phyloP scores from a whole-genome alignment of 2,888 invertebrate genomes.

The Oligia strigilis region DNA sequence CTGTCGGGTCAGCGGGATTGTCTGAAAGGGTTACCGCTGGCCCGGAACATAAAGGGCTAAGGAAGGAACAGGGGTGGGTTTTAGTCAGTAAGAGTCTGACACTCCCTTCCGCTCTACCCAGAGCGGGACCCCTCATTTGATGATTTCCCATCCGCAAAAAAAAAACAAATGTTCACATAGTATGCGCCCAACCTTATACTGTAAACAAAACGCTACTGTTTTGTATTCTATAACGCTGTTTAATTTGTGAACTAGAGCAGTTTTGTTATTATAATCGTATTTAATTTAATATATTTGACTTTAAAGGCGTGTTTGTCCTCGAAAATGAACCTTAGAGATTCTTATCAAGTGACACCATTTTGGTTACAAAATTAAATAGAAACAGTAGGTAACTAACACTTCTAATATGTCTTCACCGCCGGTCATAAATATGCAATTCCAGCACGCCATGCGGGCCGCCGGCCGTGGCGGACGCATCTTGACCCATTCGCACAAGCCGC shows the following conservation, averaged over 20 bases:
- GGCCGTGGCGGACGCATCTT: too few species aligned
- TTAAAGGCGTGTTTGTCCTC: constrained; percentile 25
- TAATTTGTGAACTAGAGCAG: constrained; percentile 53
- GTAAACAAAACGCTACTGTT: constrained; percentile 45
- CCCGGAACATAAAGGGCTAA: too few species aligned
- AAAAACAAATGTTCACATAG: neutral
- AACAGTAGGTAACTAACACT: neutral
- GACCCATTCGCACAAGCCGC: too few species aligned
- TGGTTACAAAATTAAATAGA: neutral
- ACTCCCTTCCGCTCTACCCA: too few species aligned
- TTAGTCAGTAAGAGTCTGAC: too few species aligned
- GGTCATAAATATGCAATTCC: too few species aligned
- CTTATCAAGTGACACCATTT: constrained; percentile 11
- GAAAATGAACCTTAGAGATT: constrained; percentile 16
- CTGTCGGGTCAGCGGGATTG: too few species aligned
- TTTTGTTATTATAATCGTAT: constrained; percentile 44
- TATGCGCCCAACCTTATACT: constrained; percentile 24
- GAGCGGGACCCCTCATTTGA: too few species aligned
- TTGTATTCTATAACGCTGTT: constrained; percentile 48
- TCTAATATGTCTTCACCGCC: neutral
- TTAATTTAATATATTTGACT: constrained; percentile 26
- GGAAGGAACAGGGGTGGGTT: too few species aligned
- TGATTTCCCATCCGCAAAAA: too few species aligned
- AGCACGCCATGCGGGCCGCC: too few species aligned
- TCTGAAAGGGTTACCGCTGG: too few species aligned